Evolutionary conservation across 2,888 invertebrate species (phyloP), one percentile per base, ranked within the genome.

Genomic region (Sturmia bella): DNA sequence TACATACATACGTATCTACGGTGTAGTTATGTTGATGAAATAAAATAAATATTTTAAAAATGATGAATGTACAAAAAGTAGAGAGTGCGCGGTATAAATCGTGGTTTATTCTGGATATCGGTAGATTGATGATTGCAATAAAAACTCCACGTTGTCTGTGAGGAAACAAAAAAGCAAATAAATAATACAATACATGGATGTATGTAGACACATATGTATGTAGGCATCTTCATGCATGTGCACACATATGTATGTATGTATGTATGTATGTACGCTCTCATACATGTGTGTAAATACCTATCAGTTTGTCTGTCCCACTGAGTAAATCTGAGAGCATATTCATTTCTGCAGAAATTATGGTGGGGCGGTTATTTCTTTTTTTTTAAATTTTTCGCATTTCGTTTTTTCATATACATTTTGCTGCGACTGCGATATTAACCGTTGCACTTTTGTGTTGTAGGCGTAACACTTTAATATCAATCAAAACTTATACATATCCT

Each of bases 381-480:
- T 54, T 54, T 68, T 70, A 15, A 57, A 63, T 57, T 1, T 54
- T 70, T 56, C n/a, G 56, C 56, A 76, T 56, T 45, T 57, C 50
- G 27, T 50, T 13, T 41, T 27, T 57, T 32, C 13, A 19, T 56
- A 9, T 41, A n/a, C 12, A 43, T 13, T 37, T 17, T 72, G 9
- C 32, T 68, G 17, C 54, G 27, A 0, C 13, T 48, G 56, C 64
- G 57, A 70, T 45, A 82, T 82, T 74, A 74, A 69, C 63, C 69
- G 73, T 70, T 69, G 74, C 63, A 77, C 56, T 80, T 75, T 80
- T 79, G 74, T 83, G 70, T 84, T 81, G 84, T 84, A 83, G 86
- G 86, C 85, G 86, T 85, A 84, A 83, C 86, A 82, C 69, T 76
- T 84, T 84, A 72, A 84, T 84, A 86, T 86, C 85, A 86, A 86